These are phyloP conservation scores for Noctua janthe DNA, from an alignment of 2,888 invertebrate genomes.

Conservation along the genomic window DNA sequence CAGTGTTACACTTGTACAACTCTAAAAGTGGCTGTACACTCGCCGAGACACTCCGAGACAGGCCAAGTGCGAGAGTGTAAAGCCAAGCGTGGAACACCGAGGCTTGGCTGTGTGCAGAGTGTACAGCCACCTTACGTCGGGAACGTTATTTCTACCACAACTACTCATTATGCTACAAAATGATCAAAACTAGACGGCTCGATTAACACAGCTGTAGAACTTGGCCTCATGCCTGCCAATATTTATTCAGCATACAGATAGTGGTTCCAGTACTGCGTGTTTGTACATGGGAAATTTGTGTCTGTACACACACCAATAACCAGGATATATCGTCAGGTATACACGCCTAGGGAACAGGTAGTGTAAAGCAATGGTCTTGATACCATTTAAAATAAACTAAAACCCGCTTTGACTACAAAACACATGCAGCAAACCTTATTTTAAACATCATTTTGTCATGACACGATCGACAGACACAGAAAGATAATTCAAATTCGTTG, in stretches of 20 bases:
- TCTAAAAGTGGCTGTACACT: background rate
- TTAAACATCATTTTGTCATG: background rate
- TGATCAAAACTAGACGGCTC: background rate
- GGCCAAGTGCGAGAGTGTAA: no score
- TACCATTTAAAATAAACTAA: background rate
- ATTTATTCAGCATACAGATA: conserved; percentile 9
- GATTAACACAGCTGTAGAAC: background rate
- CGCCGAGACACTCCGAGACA: background rate
- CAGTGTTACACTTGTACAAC: background rate
- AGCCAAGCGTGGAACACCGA: no score
- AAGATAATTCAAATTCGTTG: background rate
- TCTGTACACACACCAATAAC: conserved; percentile 11
- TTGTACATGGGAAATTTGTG: conserved; percentile 15
- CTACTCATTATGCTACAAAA: background rate
- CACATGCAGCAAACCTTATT: background rate
- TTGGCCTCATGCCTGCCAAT: conserved; percentile 11
- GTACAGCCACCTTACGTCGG: background rate
- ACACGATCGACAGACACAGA: background rate
- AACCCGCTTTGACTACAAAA: background rate
- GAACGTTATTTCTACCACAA: background rate
- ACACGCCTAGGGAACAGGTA: background rate
- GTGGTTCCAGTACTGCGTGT: conserved; percentile 8
- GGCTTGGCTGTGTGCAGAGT: no score
- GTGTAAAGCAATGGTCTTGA: background rate
- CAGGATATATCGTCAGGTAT: background rate